These are phyloP conservation scores for Odontamblyopus lacepedii DNA, from an alignment of 2,797 vertebrate species.

Conservation along the genomic window DNA sequence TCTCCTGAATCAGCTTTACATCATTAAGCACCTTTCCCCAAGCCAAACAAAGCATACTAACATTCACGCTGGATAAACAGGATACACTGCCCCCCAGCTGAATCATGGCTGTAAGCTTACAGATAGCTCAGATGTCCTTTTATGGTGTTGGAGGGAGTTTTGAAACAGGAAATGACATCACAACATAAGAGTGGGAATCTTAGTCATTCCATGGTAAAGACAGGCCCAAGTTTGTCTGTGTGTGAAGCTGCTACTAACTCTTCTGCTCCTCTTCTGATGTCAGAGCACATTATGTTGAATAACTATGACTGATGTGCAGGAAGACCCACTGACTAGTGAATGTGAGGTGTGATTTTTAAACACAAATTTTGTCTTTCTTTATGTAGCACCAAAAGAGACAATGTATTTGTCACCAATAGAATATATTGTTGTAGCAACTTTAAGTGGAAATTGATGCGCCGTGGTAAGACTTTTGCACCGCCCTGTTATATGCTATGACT, in stretches of 20 bases:
- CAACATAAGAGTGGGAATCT: constrained; percentile 54
- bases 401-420: not conserved
- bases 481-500: constrained; percentile 9
- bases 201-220: constrained; percentile 57
- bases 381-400: not conserved
- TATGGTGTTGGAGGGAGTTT: constrained; percentile 75
- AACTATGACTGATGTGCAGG: not conserved
- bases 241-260: constrained; percentile 4
- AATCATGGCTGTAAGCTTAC: constrained; percentile 55
- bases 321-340: not conserved
- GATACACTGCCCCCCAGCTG: constrained; percentile 63
- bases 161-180: constrained; percentile 82
- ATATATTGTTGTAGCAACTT: not conserved
- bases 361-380: not conserved
- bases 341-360: not conserved
- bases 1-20: constrained; percentile 16
- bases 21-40: constrained; percentile 16
- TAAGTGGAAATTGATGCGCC: not conserved
- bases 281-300: constrained; percentile 8
- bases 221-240: constrained; percentile 21
- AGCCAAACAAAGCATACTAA: constrained; percentile 14
- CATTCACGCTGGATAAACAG: constrained; percentile 39
- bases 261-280: not conserved
- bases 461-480: not conserved
- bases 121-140: constrained; percentile 78